A percentile compares a stretch with the other conserved stretches of the same genome.
Conservation (phyloP, 2,113 vertebrate genomes). For the sheep (Ovis aries) region DNA sequence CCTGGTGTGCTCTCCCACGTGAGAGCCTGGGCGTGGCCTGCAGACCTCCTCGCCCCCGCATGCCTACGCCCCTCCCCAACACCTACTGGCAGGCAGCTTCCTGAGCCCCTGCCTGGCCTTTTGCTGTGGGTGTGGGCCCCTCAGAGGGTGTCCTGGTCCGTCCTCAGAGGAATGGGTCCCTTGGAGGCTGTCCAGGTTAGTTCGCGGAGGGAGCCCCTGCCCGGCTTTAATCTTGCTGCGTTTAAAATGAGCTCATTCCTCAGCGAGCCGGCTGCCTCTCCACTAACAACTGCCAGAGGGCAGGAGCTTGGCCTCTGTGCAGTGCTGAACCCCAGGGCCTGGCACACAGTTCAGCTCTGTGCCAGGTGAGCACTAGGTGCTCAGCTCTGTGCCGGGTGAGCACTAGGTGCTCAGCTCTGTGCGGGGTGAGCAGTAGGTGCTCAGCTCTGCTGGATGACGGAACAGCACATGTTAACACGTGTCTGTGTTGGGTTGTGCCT, state of each 20-base stretch:
- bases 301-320: not conserved
- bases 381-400: not conserved
- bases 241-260: not conserved
- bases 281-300: not conserved
- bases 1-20: rapidly evolving
- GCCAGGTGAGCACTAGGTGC: not conserved
- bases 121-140: rapidly evolving
- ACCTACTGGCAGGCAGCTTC: not conserved
- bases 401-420: not conserved
- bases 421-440: not conserved
- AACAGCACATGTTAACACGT: not conserved
- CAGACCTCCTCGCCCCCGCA: not conserved
- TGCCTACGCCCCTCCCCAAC: not conserved
- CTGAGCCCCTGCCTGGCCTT: not conserved
- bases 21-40: not conserved
- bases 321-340: too few species aligned
- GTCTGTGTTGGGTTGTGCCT: not conserved
- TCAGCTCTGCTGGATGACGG: not conserved
- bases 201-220: not conserved
- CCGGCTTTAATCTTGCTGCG: rapidly evolving
- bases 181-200: not conserved
- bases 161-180: not conserved
- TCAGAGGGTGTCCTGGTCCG: rapidly evolving
- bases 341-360: not conserved
- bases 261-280: not conserved